phyloP scores from a whole-genome alignment of 2,113 vertebrate genomes.

The Seriola dumerili region DNA sequence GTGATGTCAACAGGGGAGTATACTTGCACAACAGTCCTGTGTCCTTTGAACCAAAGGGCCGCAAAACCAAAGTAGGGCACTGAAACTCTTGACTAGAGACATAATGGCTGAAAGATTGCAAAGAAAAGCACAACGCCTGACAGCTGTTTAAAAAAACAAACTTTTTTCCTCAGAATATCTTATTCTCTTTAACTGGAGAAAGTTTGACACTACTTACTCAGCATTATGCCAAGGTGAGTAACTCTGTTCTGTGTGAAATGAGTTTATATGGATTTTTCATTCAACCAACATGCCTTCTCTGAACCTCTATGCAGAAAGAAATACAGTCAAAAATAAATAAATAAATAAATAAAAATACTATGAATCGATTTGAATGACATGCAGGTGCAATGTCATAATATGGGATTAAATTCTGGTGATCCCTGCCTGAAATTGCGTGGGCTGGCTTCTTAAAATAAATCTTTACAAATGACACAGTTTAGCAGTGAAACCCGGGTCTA shows the following conservation, averaged over 20 bases:
- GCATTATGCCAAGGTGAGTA: neutral
- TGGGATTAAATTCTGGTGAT: conserved; percentile 15
- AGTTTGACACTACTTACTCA: neutral
- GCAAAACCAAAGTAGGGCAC: neutral
- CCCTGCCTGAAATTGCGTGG: conserved; percentile 1
- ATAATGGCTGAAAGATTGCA: neutral
- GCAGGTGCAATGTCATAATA: conserved; percentile 27
- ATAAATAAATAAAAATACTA: too few relatives aligned
- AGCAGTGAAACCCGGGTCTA: conserved; percentile 43
- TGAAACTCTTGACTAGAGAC: neutral
- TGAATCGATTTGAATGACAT: conserved; percentile 18
- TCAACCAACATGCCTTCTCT: neutral
- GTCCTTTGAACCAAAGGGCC: conserved; percentile 16
- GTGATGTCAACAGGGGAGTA: conserved; percentile 8
- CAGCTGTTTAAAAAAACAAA: neutral
- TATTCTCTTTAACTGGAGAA: neutral
- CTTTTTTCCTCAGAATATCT: neutral
- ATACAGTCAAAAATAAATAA: too few relatives aligned
- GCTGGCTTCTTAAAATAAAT: conserved; percentile 34
- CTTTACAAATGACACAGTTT: conserved; percentile 52
- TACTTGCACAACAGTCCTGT: conserved; percentile 22
- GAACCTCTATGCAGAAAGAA: neutral
- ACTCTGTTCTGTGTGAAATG: neutral
- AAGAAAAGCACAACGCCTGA: neutral
- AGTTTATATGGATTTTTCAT: neutral